Percentiles rank a stretch among this genome's conserved stretches.
Conservation (phyloP, 2,797 vertebrate genomes). For the Argentina silus region DNA sequence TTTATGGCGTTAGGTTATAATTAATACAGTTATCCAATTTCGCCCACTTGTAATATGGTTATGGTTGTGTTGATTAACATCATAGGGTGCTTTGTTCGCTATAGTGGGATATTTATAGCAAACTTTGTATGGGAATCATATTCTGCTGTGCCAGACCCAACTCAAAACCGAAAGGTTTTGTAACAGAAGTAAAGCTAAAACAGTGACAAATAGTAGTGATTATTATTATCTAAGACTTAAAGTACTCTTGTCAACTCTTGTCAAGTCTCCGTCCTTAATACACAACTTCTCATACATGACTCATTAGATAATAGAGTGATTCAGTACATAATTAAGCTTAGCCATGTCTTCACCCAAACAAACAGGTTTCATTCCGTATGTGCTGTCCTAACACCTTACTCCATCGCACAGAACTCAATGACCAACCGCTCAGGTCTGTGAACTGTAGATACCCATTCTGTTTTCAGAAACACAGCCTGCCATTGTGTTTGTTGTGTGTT, state of each 20-base stretch:
- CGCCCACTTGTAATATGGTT: conserved; percentile 70
- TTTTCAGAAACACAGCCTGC: neutral
- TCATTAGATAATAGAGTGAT: no score
- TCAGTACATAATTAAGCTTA: no score
- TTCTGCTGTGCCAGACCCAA: conserved; percentile 9
- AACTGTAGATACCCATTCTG: neutral
- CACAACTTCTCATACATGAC: neutral
- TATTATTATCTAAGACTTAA: neutral
- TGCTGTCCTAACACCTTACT: neutral
- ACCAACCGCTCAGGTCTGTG: neutral
- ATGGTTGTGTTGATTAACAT: conserved; percentile 66
- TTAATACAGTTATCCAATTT: conserved; percentile 77
- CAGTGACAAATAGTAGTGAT: conserved; percentile 9
- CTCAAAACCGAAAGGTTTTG: conserved; percentile 4
- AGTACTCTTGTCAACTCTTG: neutral
- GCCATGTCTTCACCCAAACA: no score
- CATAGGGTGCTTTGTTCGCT: conserved; percentile 45
- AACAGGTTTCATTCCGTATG: no score
- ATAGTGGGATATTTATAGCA: conserved; percentile 34
- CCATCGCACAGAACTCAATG: neutral
- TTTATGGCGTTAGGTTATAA: conserved; percentile 73
- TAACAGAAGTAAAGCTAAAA: conserved; percentile 29
- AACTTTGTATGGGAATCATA: conserved; percentile 30
- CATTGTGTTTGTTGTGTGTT: neutral
- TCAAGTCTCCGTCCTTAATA: neutral